Base-by-base conservation (phyloP, 30 jellyfish, hydroid and myxozoan genomes). In the Turritopsis rubra region DNA sequence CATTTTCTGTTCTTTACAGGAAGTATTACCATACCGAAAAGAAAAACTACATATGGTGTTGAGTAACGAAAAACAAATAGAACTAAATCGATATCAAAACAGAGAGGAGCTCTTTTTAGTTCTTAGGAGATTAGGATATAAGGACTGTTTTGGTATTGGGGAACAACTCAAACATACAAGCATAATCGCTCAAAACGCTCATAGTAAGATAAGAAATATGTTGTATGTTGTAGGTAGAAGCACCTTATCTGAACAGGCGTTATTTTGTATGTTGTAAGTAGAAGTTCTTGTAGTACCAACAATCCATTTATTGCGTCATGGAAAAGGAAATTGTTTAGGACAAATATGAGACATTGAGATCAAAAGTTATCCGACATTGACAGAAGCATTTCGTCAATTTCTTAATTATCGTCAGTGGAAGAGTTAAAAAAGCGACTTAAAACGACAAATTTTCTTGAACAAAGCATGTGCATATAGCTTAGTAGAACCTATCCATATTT, bases 321-420 rank as follows among this genome's bases (percentile, higher is more conserved):
- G 16, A 4, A 22, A 25, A n/a, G 76, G 29, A n/a, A 22, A 66
- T n/a, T 66, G 29, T 9, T 17, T 66, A 17, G 7, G 29, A 17
- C 28, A 66, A 25, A 66, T 66, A 66, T 1, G 29, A 66, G 17
- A 22, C 76, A 17, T 17, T 3, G 76, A 66, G 17, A 66, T 66
- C 16, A 66, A 66, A 18, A 66, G 17, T 3, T 66, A 66, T 66
- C 76, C 76, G 29, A 66, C 76, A 66, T 25, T 66, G 29, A 66
- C 29, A 17, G 29, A 66, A 22, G 76, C 76, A 3, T 66, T 66
- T 18, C 28, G 29, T n/a, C 28, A 66, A 1, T 66, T 66, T 25
- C 76, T n/a, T n/a, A 66, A 22, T 66, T 25, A 66, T 17, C 76
- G 76, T 66, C 29, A 66, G 17, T 66, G 76, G 76, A 66, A 66